Conservation (phyloP, 1,140 invertebrate genomes). For the Sipha flava region DNA sequence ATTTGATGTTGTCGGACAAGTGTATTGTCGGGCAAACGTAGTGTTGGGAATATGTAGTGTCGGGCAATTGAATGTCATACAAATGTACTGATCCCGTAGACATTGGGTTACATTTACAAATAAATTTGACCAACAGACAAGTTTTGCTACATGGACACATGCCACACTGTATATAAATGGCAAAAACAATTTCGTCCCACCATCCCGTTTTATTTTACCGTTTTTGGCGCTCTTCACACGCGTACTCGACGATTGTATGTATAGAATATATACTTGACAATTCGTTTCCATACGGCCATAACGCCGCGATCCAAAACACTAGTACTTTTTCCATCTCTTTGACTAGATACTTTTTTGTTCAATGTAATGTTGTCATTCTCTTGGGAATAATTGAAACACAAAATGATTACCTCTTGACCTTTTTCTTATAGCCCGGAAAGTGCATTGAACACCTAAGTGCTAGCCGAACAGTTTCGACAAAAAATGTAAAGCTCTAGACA, state of each 20-base stretch:
- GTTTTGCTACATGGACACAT: too few species aligned
- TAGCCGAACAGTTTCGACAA: background rate
- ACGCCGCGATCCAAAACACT: background rate
- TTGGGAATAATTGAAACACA: background rate
- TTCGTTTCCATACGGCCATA: background rate
- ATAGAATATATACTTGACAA: background rate
- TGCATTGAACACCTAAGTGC: background rate
- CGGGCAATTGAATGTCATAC: too few species aligned
- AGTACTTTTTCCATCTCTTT: background rate
- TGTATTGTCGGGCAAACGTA: too few species aligned
- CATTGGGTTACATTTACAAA: too few species aligned
- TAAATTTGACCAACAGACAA: too few species aligned
- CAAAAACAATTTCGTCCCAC: background rate
- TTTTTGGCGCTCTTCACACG: background rate
- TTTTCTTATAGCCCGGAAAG: background rate
- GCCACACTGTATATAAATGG: background rate
- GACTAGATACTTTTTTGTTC: background rate
- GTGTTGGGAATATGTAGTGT: too few species aligned
- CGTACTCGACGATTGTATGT: background rate
- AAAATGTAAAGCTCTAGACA: background rate
- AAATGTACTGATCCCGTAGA: too few species aligned
- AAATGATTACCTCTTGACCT: slow-evolving; percentile 1
- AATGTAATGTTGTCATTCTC: background rate
- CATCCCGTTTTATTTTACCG: background rate
- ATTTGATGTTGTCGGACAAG: too few species aligned